Percentiles rank a stretch among this genome's conserved stretches.
phyloP scores from a whole-genome alignment of 2,113 vertebrate genomes.

The Gnathonemus echidnorhynchus region DNA sequence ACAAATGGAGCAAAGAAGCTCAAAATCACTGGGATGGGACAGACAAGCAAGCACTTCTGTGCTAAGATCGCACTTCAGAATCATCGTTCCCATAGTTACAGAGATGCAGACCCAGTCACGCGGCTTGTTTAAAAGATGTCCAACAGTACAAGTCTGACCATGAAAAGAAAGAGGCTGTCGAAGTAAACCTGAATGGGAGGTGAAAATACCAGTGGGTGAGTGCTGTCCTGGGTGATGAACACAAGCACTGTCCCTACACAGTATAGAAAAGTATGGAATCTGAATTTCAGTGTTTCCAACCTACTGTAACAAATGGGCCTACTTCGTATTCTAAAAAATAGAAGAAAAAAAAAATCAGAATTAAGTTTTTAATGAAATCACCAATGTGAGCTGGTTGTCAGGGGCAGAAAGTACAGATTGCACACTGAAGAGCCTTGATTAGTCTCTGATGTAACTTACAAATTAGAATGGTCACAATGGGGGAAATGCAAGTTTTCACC shows the following conservation, averaged over 20 bases:
- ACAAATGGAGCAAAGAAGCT: not conserved
- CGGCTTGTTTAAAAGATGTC: not conserved
- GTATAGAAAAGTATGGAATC: not conserved
- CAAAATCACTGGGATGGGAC: not conserved
- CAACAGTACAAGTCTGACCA: not conserved
- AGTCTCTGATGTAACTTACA: not conserved
- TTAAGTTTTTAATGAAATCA: not conserved
- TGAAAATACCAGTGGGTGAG: not conserved
- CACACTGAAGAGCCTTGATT: not conserved
- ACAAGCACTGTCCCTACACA: not conserved
- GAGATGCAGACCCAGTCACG: not conserved
- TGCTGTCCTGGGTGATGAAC: not conserved
- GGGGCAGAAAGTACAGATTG: not conserved
- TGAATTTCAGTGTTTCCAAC: not conserved
- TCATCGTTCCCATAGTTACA: not conserved
- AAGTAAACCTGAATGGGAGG: not conserved
- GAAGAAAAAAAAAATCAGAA: not conserved
- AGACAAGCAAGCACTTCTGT: not conserved
- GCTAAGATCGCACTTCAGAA: not conserved
- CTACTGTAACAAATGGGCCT: not conserved
- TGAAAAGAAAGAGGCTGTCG: not conserved
- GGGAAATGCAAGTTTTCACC: not conserved
- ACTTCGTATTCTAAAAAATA: not conserved
- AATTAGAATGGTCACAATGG: not conserved
- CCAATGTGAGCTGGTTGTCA: not conserved